phyloP scores from a whole-genome alignment of 2,888 invertebrate genomes.

The Allolobophora icterica region DNA sequence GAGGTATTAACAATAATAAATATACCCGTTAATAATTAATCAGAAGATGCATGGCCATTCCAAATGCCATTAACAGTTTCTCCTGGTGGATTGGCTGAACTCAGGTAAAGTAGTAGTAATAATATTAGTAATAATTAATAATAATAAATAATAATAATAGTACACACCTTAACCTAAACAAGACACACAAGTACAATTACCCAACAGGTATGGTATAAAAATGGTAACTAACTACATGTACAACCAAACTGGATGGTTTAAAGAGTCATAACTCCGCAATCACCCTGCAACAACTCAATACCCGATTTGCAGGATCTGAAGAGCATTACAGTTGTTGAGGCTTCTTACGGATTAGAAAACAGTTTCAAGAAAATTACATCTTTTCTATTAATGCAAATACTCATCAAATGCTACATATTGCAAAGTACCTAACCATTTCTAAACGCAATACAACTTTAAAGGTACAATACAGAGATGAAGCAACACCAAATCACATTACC shows the following conservation, averaged over 20 bases:
- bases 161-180: not conserved
- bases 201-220: not conserved
- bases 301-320: not conserved
- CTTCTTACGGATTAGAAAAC: not conserved
- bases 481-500: not conserved
- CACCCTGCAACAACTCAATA: not conserved
- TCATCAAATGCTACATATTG: not conserved
- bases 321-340: not conserved
- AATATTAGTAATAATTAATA: not conserved
- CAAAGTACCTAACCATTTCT: not conserved
- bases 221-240: not conserved
- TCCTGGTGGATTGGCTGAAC: no score
- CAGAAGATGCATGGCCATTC: no score
- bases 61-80: no score
- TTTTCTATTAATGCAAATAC: not conserved
- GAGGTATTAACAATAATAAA: not conserved
- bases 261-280: not conserved
- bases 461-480: no score
- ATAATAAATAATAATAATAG: not conserved
- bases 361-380: not conserved
- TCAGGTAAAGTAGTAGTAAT: not conserved
- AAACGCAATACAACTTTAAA: no score
- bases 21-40: not conserved
- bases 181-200: not conserved
- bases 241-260: constrained; percentile 9